Base-by-base conservation (phyloP, 2,888 invertebrate species). In the Ophion ventricosus region DNA sequence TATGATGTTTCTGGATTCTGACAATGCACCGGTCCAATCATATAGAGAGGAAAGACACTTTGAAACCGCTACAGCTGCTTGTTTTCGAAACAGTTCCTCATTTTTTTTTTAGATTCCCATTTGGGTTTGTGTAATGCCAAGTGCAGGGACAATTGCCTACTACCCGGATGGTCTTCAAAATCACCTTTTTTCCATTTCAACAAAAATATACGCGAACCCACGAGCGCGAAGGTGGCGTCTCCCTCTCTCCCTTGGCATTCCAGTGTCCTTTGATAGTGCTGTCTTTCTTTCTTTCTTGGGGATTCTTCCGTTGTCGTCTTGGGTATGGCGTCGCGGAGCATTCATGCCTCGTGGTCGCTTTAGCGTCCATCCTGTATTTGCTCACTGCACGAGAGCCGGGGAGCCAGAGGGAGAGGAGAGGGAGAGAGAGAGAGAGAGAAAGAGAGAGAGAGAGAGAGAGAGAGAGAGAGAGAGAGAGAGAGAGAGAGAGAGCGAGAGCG, bases 271-370 rank as follows among this genome's bases (percentile, higher is more conserved):
- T 69, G 14, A 59, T 69, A 73, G 77, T 23, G 69, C 73, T 20
- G 40, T 80, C 80, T 80, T 57, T 25, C 66, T 80, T 59, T 54
- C 26, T 59, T 83, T 83, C 81, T 81, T 54, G 49, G 7, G 23
- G 69, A 61, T 35, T 69, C 69, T 69, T 63, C 23, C 25, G 69
- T 66, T 57, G 77, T 83, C 81, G 83, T 72, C 29, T 73, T 85
- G 67, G 80, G 63, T 54, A 74, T 74, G 63, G 61, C 69, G 57
- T 82, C 72, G 67, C 72, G 54, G 67, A 73, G 70, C 61, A 63
- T 80, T 77, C 66, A 49, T 77, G 78, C 63, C 70, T 63, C 75
- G 69, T 72, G 59, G 66, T 80, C 72, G 80, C 80, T 54, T 70
- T 63, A 49, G 73, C 72, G 57, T 72, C 43, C 56, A 56, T 59